Evolutionary conservation across 2,888 invertebrate genomes (phyloP), one percentile per base, ranked within the genome.

Genomic region (Leptinotarsa rubiginosa): DNA sequence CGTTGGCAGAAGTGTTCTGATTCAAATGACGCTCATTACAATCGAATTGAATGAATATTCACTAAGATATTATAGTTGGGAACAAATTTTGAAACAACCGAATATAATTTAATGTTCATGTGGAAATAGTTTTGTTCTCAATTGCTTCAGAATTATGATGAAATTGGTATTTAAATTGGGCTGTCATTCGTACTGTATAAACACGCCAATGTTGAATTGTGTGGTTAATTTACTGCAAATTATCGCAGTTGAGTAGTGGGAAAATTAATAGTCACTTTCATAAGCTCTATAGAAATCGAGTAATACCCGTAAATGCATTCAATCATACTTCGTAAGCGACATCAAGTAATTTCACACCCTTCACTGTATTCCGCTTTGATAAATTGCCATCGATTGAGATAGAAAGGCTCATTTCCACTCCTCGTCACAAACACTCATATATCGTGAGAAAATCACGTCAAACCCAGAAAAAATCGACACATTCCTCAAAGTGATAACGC

Each of bases 401-500:
- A 62, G 62, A 62, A 62, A 62, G 41, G n/a, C 41, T 41, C 16
- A 62, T n/a, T 59, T 62, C 41, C 62, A 62, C 62, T 62, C 62
- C 62, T 62, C 62, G 16, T 22, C 22, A 22, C 41, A 62, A 31
- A 62, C 62, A 31, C 62, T 12, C 62, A 62, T 41, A 62, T 18
- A 62, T 62, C 62, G 62, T 62, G 62, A 62, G 62, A 62, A 62
- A 62, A 62, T 62, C 62, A 62, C 41, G 41, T 41, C 16, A 62
- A 31, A 41, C 41, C 41, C 20, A 22, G 31, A 56, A 62, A 62
- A 62, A 41, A 41, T 62, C 62, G 31, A 31, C 62, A 62, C 62
- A 62, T 62, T 62, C 62, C 62, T 31, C n/a, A 41, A 59, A 62
- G 62, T 62, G 62, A 62, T 62, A 62, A 62, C 62, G 62, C 62